A percentile compares a stretch with the other conserved stretches of the same genome.
Conservation (phyloP, 2,888 invertebrate species). For the Chloroclysta siterata region DNA sequence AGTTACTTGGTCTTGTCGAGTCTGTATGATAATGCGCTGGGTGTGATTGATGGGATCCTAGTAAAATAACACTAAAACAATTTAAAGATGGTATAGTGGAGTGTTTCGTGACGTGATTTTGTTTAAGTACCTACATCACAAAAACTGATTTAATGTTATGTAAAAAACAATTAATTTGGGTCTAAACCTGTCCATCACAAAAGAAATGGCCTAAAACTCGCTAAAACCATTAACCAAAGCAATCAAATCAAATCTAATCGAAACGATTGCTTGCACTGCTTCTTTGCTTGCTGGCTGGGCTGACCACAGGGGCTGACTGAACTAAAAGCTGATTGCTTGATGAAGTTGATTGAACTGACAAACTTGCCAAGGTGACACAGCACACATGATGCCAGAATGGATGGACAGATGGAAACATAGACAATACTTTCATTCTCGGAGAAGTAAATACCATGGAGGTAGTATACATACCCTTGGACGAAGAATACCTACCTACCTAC, state of each 20-base stretch:
- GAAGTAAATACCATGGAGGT: too few species aligned
- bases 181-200: conserved; percentile 66
- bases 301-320: too few species aligned
- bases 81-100: conserved; percentile 44
- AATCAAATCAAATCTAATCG: conserved; percentile 49
- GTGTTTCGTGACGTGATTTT: conserved; percentile 24
- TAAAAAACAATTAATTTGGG: conserved; percentile 50
- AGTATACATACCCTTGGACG: too few species aligned
- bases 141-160: conserved; percentile 37
- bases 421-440: too few species aligned
- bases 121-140: conserved; percentile 43
- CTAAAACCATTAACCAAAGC: conserved; percentile 58
- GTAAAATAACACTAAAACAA: conserved; percentile 44
- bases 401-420: too few species aligned
- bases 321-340: neutral
- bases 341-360: neutral
- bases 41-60: conserved; percentile 53
- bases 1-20: conserved; percentile 52
- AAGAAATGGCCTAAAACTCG: conserved; percentile 52
- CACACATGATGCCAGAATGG: too few species aligned
- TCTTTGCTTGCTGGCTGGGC: neutral
- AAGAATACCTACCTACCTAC: too few species aligned
- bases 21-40: conserved; percentile 45
- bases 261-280: conserved; percentile 29
- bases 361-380: neutral